Conservation (phyloP, 2,888 invertebrate species). For the Bhutanitis thaidina region DNA sequence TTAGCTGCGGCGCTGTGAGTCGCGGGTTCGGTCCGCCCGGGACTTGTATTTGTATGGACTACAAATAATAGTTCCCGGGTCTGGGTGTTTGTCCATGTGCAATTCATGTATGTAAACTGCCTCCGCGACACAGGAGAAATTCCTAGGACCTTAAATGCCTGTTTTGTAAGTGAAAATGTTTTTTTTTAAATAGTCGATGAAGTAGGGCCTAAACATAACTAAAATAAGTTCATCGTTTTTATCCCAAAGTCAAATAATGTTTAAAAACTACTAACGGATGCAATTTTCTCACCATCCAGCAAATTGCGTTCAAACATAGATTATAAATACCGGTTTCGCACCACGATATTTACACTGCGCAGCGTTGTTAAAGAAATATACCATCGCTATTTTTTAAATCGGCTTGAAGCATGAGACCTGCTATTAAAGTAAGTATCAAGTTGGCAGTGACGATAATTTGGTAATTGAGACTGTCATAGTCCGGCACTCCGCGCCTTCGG, state of each 20-base stretch:
- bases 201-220: no score
- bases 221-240: no score
- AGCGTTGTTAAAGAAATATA: conserved; percentile 46
- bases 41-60: no score
- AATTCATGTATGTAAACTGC: no score
- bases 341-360: conserved; percentile 61
- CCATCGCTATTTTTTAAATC: conserved; percentile 58
- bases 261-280: conserved; percentile 5
- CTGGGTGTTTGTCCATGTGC: no score
- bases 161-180: no score
- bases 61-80: no score
- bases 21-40: no score
- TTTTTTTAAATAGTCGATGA: no score
- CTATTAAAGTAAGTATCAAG: conserved; percentile 58
- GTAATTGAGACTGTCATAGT: conserved; percentile 64
- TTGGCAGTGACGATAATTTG: conserved; percentile 64
- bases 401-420: conserved; percentile 50
- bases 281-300: conserved; percentile 4
- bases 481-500: conserved; percentile 28
- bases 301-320: conserved; percentile 29
- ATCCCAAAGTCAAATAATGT: neutral
- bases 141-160: no score
- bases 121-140: no score
- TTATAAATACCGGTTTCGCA: conserved; percentile 53
- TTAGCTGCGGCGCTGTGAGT: no score